Base-by-base conservation (phyloP, 2,113 vertebrate species). In the Lasiurus borealis region DNA sequence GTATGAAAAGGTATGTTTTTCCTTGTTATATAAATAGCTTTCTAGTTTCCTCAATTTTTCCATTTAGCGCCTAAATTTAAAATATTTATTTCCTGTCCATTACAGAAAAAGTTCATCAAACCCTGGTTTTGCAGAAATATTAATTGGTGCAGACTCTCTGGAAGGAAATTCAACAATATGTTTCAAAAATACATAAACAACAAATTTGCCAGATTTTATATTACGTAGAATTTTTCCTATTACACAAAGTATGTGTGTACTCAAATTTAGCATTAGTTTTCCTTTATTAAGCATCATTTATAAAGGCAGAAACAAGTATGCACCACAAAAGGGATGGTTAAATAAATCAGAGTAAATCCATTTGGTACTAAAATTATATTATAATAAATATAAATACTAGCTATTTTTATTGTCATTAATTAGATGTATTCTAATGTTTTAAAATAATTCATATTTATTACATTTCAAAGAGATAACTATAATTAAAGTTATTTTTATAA, bases 211-310 rank as follows among this genome's bases (percentile, higher is more conserved):
- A 50, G n/a, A 8, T 62, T 85, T 40, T 84, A 85, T 34, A 52
- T 88, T 64, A 36, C 11, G 15, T 76, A 40, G 21, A 40, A 59
- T 91, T 54, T 46, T 66, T 19, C 15, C n/a, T n/a, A 80, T 7
- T 57, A 87, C 40, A 31, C 13, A 59, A 73, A 84, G 40, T 72
- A 46, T 59, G 5, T 72, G 3, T 62, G 21, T 57, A 23, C 8
- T 90, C 92, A 85, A 44, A 88, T 36, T 84, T 52, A 81, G 23
- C 23, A 95, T 81, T 5, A 84, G 2, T 92, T 92, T 92, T 90
- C 69, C 0, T 50, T 90, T 85, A 91, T n/a, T 88, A 13, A 85
- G 50, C 3, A 91, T 88, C 36, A 90, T 92, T 90, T 50, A 73
- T 25, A 78, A 84, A 95, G 72, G 15, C 3, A 72, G 50, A 87